phyloP scores from a whole-genome alignment of 35 echinoderm and acorn worm genomes.

The Lytechinus variegatus region DNA sequence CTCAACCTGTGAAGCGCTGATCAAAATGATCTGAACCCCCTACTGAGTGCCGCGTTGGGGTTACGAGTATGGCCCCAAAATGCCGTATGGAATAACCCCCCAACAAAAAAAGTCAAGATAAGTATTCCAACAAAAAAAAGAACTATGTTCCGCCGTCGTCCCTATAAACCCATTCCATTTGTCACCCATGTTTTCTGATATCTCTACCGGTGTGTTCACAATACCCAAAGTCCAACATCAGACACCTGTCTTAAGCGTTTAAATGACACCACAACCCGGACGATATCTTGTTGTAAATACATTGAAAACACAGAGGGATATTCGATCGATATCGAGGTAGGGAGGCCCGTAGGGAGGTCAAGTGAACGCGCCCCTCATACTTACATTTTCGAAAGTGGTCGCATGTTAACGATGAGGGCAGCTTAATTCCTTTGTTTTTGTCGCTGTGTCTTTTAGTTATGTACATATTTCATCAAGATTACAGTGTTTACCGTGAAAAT shows the following conservation, averaged over 20 bases:
- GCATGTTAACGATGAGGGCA: constrained; percentile 9
- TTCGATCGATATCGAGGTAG: background rate
- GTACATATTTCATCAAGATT: constrained; percentile 39
- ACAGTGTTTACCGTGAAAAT: constrained; percentile 1
- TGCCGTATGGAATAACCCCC: background rate
- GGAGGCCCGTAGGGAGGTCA: background rate
- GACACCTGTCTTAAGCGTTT: background rate
- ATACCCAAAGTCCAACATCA: background rate
- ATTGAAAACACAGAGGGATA: background rate
- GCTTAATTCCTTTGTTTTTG: constrained; percentile 36
- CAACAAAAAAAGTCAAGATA: background rate
- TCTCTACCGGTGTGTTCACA: background rate
- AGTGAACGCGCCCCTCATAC: background rate
- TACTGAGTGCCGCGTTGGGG: background rate
- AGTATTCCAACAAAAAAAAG: background rate
- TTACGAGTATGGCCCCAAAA: background rate
- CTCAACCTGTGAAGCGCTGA: background rate
- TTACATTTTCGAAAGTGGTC: background rate
- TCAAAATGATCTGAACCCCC: background rate
- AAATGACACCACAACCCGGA: background rate
- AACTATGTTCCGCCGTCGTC: constrained; percentile 24
- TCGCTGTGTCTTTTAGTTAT: background rate
- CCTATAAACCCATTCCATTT: background rate
- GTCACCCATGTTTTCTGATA: constrained; percentile 32
- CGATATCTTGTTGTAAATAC: background rate